phyloP scores from a whole-genome alignment of 2,797 vertebrate genomes.

The Staurois parvus region DNA sequence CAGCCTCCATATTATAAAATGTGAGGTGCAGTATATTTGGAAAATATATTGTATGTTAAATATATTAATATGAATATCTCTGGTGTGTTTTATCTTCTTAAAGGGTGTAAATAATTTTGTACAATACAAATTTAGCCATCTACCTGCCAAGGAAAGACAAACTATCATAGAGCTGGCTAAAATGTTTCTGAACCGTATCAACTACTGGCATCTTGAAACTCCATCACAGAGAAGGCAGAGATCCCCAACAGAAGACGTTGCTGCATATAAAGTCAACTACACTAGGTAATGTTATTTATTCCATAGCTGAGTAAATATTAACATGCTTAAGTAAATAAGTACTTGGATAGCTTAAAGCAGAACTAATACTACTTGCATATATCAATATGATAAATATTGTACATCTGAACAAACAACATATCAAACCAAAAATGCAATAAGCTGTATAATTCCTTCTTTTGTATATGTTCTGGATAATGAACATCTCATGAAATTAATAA shows the following conservation, averaged over 20 bases:
- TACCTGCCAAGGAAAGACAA: conserved; percentile 94
- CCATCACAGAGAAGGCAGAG: conserved; percentile 91
- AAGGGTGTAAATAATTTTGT: conserved; percentile 99
- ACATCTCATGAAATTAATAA: too few relatives aligned
- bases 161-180: conserved; percentile 96
- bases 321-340: background rate
- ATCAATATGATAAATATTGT: background rate
- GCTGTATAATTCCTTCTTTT: background rate
- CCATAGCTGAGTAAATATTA: background rate
- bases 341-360: background rate
- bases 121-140: conserved; percentile 98
- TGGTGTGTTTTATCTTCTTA: conserved; percentile 59
- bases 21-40: background rate
- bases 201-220: conserved; percentile 98
- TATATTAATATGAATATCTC: background rate
- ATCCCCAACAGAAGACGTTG: conserved; percentile 89
- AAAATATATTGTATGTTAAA: background rate
- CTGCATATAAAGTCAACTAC: conserved; percentile 95
- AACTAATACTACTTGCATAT: background rate
- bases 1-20: background rate
- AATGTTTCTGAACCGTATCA: conserved; percentile 99
- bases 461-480: too few relatives aligned
- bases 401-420: background rate
- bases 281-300: conserved; percentile 84
- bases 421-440: background rate